Conservation (phyloP, 2,797 vertebrate species). For the Gymnothorax javanicus region DNA sequence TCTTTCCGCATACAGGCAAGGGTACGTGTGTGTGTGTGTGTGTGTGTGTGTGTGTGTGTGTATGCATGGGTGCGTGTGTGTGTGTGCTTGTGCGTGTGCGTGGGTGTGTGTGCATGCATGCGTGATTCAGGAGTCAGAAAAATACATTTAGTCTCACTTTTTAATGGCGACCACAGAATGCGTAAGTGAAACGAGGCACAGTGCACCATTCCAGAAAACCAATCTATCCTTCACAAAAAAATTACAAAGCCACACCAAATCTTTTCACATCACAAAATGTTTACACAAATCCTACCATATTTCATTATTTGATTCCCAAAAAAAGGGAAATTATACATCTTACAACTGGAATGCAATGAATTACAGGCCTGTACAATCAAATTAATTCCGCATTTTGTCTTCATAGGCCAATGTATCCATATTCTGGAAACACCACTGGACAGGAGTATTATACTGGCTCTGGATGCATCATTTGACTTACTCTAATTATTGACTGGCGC, state of each 20-base stretch:
- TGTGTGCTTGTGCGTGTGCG: not conserved
- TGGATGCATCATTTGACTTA: not conserved
- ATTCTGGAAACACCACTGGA: not conserved
- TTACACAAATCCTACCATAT: not conserved
- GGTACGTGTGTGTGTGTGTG: not conserved
- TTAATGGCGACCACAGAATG: not conserved
- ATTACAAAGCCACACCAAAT: not conserved
- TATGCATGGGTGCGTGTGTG: not conserved
- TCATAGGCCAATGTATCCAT: not conserved
- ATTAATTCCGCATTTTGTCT: not conserved
- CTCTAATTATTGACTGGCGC: constrained; percentile 72
- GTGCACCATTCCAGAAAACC: constrained; percentile 3
- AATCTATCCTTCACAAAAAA: not conserved
- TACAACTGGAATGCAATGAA: not conserved
- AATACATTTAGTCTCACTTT: constrained; percentile 2
- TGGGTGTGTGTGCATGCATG: not conserved
- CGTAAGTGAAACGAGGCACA: not conserved
- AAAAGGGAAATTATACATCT: not conserved
- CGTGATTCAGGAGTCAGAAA: not conserved
- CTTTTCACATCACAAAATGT: not conserved
- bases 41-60: not conserved
- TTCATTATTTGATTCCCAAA: not conserved
- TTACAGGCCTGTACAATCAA: not conserved
- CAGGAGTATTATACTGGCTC: constrained; percentile 1
- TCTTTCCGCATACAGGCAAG: not conserved